Percentiles rank a stretch among this genome's conserved stretches.
Conservation (phyloP, 2,797 vertebrate genomes). For the Siniperca undulata region DNA sequence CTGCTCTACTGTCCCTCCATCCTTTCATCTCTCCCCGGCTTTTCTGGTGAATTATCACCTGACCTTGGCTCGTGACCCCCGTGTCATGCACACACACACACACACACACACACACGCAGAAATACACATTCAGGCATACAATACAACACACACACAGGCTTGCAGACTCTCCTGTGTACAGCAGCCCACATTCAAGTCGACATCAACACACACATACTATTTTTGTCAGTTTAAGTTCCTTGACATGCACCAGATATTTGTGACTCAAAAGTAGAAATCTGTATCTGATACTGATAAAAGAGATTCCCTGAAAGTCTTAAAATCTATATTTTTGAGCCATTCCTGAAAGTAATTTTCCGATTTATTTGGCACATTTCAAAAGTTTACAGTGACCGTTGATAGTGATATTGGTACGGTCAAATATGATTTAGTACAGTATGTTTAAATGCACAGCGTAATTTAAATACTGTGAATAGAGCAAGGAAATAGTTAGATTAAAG, state of each 20-base stretch:
- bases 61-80: slow-evolving; percentile 77
- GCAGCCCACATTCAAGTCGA: background rate
- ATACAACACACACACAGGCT: slow-evolving; percentile 13
- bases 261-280: background rate
- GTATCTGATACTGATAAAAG: background rate
- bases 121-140: background rate
- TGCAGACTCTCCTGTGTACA: background rate
- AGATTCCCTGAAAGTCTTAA: background rate
- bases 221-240: background rate
- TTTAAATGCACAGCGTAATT: background rate
- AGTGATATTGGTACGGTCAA: background rate
- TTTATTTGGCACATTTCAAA: background rate
- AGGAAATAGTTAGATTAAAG: background rate
- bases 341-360: background rate
- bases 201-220: background rate
- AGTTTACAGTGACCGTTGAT: too few species aligned
- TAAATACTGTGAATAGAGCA: background rate
- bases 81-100: background rate
- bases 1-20: slow-evolving; percentile 35
- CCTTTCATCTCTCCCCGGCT: slow-evolving; percentile 45
- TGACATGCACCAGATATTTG: background rate
- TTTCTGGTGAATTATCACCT: slow-evolving; percentile 74
- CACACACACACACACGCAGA: background rate
- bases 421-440: background rate
- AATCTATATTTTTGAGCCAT: background rate